Evolutionary conservation across 2,797 vertebrate species (phyloP), one percentile per base, ranked within the genome.

Genomic region (Harpagifer antarcticus): DNA sequence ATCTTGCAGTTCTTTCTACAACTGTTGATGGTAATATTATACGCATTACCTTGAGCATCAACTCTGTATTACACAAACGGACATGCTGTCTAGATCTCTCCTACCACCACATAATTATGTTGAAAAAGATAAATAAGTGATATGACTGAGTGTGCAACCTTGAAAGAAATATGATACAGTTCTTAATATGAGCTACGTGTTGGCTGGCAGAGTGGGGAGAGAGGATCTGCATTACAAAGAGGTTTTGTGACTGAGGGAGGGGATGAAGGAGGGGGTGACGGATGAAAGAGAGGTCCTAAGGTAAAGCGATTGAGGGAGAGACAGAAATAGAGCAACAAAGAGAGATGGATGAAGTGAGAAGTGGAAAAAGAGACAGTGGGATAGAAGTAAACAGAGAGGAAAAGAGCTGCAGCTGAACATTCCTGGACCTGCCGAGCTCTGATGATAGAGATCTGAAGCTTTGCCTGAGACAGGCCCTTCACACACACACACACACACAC

Each of bases 331-430:
- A 85, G 65, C 40, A 81, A 80, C 53, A 78, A 73, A 57, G 72
- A 63, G 70, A 79, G 83, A 88, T 17, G 81, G 79, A 88, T 73
- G 63, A 74, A 73, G 82, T 78, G 84, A 76, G 80, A 74, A 63
- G 74, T 43, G 64, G 54, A 76, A 65, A 76, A 75, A 70, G 72
- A 79, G 76, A 76, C 43, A 58, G 68, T 33, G 50, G 50, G 71
- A 61, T 72, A 81, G 83, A 81, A 74, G 70, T 79, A 83, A 86
- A 87, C 78, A 77, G 56, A 72, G 53, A 49, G 61, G 68, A 87
- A 93, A 94, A 92, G 93, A 94, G 94, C 93, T 93, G 72, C 95
- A 95, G 93, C 85, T 42, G 56, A 78, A 88, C 92, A 88, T 88
- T 93, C 87, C 86, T 80, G 70, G 76, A 85, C 84, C 78, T 77